phyloP scores from a whole-genome alignment of 2,888 invertebrate species.

The Lithophane ornitopus region DNA sequence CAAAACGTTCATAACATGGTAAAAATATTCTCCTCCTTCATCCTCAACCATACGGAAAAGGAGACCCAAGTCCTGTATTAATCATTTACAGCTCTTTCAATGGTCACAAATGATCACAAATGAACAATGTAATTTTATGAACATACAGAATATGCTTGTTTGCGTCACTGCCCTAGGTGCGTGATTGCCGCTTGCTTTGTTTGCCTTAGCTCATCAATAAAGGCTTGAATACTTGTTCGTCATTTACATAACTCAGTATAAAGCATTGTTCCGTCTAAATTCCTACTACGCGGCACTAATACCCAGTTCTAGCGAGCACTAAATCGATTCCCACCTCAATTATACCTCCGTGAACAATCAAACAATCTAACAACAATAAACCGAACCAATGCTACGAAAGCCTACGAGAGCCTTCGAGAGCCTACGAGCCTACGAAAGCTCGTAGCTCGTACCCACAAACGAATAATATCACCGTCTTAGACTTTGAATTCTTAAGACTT shows the following conservation, averaged over 20 bases:
- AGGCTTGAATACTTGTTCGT: constrained; percentile 37
- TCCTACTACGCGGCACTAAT: constrained; percentile 29
- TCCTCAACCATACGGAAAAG: not conserved
- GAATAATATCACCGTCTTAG: constrained; percentile 10
- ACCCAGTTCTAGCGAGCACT: constrained; percentile 16
- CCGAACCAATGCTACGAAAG: constrained; percentile 22
- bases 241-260: constrained; percentile 33
- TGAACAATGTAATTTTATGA: constrained; percentile 1
- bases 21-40: not conserved
- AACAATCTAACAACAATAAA: constrained; percentile 29
- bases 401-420: constrained; percentile 31
- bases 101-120: not conserved
- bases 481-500: constrained; percentile 4
- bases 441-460: constrained; percentile 22
- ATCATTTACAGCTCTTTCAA: not conserved
- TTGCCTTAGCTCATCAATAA: constrained; percentile 44
- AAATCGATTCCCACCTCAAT: constrained; percentile 36
- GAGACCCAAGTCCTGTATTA: not conserved
- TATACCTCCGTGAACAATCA: constrained; percentile 39
- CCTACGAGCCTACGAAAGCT: constrained; percentile 32
- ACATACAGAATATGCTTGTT: constrained; percentile 4
- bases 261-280: constrained; percentile 20
- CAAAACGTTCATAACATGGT: not conserved
- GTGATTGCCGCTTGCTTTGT: constrained; percentile 45
- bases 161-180: constrained; percentile 6